A percentile compares a stretch with the other conserved stretches of the same genome.
These are phyloP conservation scores for Pectinophora gossypiella DNA, from an alignment of 1,140 invertebrate species.

Conservation along the genomic window DNA sequence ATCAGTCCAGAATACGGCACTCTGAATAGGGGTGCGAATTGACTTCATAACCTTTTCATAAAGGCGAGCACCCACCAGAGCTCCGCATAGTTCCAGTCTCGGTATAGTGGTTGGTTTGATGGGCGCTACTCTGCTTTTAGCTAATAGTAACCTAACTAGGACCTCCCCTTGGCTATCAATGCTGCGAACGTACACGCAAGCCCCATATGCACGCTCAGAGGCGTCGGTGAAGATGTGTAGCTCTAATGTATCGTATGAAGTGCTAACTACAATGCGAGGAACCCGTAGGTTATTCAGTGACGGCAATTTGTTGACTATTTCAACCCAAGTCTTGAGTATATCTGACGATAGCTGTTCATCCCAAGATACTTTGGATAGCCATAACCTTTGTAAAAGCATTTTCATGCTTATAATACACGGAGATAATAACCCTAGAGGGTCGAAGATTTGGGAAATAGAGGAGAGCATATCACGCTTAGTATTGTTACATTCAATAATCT, in stretches of 20 bases:
- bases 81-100: conserved; percentile 9
- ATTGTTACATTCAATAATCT: not conserved
- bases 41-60: conserved; percentile 7
- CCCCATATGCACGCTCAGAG: not conserved
- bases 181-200: conserved; percentile 3
- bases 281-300: not conserved
- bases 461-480: conserved; percentile 8
- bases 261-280: not conserved
- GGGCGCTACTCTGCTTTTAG: conserved; percentile 5
- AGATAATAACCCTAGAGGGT: conserved; percentile 22
- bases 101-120: conserved; percentile 13
- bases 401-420: conserved; percentile 13
- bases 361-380: conserved; percentile 7
- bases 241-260: not conserved
- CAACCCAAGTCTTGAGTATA: conserved; percentile 4
- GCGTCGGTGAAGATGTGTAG: conserved; percentile 5
- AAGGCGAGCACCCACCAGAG: conserved; percentile 8
- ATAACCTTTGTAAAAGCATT: conserved; percentile 10
- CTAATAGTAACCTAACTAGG: not conserved
- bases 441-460: conserved; percentile 6
- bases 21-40: conserved; percentile 2
- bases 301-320: conserved; percentile 2
- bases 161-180: not conserved
- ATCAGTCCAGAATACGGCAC: conserved; percentile 12
- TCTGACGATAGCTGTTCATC: conserved; percentile 7